Percentiles rank a stretch among this genome's conserved stretches.
These are phyloP conservation scores for Eulithis prunata DNA, from an alignment of 2,888 invertebrate genomes.

Conservation along the genomic window DNA sequence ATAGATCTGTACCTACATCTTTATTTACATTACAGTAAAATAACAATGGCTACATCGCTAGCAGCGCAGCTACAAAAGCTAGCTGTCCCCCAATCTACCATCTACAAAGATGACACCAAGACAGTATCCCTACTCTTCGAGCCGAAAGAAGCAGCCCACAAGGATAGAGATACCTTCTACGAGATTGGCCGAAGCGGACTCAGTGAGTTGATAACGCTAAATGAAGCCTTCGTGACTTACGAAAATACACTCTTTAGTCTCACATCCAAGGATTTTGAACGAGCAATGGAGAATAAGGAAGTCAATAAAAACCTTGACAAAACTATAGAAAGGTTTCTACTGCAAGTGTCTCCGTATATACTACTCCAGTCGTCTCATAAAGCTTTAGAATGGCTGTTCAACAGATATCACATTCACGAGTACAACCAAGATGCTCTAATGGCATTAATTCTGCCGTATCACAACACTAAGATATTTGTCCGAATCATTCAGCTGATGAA, in stretches of 20 bases:
- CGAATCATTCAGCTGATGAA: slow-evolving; percentile 90
- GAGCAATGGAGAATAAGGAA: slow-evolving; percentile 89
- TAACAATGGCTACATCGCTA: slow-evolving; percentile 86
- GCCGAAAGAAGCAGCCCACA: slow-evolving; percentile 93
- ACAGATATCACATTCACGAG: slow-evolving; percentile 94
- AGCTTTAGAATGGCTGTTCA: slow-evolving; percentile 97
- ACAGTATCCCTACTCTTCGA: slow-evolving; percentile 94
- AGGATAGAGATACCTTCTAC: slow-evolving; percentile 93
- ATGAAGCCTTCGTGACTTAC: slow-evolving; percentile 89
- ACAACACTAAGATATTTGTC: slow-evolving; percentile 95
- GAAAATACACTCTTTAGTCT: slow-evolving; percentile 90
- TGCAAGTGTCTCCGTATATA: slow-evolving; percentile 94
- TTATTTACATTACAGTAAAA: slow-evolving; percentile 9
- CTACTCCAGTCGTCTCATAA: slow-evolving; percentile 92
- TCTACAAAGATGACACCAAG: slow-evolving; percentile 87
- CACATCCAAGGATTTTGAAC: slow-evolving; percentile 90
- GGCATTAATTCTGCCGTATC: slow-evolving; percentile 94
- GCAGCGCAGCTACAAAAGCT: slow-evolving; percentile 91
- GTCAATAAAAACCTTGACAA: slow-evolving; percentile 91
- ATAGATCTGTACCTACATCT: neutral
- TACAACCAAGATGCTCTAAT: slow-evolving; percentile 94
- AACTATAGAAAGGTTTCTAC: slow-evolving; percentile 90
- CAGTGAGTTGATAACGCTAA: slow-evolving; percentile 90
- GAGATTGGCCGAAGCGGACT: slow-evolving; percentile 95
- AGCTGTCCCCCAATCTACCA: slow-evolving; percentile 89